phyloP scores from a whole-genome alignment of 2,797 vertebrate species.

The Babyrousa celebensis region DNA sequence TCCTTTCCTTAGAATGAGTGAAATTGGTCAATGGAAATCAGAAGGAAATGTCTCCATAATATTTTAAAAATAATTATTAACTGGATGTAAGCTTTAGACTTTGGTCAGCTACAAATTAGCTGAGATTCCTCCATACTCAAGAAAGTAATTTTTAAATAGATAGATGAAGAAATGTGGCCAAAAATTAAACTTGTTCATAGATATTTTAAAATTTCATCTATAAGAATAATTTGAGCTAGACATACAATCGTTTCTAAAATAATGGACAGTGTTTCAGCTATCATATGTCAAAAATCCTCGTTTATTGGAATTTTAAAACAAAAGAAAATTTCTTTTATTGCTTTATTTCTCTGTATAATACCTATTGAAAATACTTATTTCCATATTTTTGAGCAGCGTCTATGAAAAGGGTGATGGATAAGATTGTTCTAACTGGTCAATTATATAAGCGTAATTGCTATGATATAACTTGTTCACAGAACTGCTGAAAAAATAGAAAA shows the following conservation, averaged over 20 bases:
- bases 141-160: conserved; percentile 21
- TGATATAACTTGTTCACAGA: background rate
- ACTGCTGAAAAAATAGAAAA: background rate
- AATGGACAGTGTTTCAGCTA: background rate
- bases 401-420: background rate
- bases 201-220: background rate
- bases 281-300: background rate
- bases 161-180: background rate
- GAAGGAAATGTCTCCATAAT: conserved; percentile 10
- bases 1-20: background rate
- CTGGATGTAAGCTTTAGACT: background rate
- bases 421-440: background rate
- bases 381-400: background rate
- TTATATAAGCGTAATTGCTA: background rate
- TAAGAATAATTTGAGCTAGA: conserved; percentile 45
- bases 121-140: background rate
- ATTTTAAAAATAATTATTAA: conserved; percentile 28
- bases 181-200: background rate
- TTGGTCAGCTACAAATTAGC: background rate
- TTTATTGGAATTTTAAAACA: background rate
- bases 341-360: background rate
- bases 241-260: background rate
- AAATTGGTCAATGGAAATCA: background rate
- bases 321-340: background rate
- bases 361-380: background rate